Evolutionary conservation across 2,888 invertebrate genomes (phyloP).

Genomic region (Platyscelio sp.): DNA sequence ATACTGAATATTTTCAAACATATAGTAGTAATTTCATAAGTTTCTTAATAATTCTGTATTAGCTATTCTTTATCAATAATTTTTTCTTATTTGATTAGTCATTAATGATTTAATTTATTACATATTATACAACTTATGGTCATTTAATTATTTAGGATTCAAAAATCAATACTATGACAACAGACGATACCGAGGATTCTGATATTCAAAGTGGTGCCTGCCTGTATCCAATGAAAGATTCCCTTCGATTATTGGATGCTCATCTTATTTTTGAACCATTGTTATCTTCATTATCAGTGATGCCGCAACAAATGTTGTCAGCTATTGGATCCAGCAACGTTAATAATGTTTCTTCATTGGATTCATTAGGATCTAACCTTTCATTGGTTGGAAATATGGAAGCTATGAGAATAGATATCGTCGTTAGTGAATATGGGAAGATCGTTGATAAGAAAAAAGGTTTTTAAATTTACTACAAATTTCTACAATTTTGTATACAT

Average conservation of each 20-base stretch:
- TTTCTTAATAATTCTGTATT: no score
- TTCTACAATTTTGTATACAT: no score
- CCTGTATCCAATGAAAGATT: conserved; percentile 93
- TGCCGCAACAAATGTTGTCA: conserved; percentile 93
- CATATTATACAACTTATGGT: no score
- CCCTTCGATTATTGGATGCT: conserved; percentile 94
- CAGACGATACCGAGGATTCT: conserved; percentile 84
- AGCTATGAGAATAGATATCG: conserved; percentile 96
- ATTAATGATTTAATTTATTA: no score
- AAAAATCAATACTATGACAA: conserved; percentile 85
- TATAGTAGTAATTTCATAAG: no score
- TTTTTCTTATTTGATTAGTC: no score
- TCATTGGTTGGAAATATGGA: conserved; percentile 94
- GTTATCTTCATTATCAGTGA: conserved; percentile 94
- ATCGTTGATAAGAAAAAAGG: conserved; percentile 88
- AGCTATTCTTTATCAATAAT: no score
- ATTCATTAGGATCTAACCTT: conserved; percentile 95
- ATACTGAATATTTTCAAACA: no score
- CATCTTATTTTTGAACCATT: conserved; percentile 97
- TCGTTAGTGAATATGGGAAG: conserved; percentile 94
- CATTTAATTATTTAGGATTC: no score
- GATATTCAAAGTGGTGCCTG: conserved; percentile 87
- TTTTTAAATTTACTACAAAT: no score
- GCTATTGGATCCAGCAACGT: conserved; percentile 85
- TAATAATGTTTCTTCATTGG: conserved; percentile 90